phyloP scores from a whole-genome alignment of 2,113 vertebrate species.

The Romanogobio albipinnatus region DNA sequence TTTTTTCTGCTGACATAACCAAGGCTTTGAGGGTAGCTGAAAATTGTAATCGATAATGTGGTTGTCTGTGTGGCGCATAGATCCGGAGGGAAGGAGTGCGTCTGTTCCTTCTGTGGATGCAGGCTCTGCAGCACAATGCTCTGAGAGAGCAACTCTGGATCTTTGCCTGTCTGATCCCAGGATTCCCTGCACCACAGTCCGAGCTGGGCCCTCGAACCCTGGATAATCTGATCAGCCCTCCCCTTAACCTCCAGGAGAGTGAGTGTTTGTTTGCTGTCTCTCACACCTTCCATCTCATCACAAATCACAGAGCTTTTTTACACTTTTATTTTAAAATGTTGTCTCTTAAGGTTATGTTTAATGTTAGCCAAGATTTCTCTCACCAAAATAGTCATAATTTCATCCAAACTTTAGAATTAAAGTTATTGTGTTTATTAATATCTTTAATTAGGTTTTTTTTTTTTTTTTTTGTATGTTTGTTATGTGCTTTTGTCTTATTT shows the following conservation, averaged over 20 bases:
- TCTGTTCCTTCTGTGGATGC: slow-evolving; percentile 96
- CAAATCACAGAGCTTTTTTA: background rate
- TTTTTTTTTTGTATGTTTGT: background rate
- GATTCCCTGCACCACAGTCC: slow-evolving; percentile 90
- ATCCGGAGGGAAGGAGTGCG: slow-evolving; percentile 96
- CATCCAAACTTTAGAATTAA: background rate
- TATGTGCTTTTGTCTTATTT: background rate
- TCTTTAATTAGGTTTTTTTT: no score
- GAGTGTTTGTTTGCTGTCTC: slow-evolving; percentile 64
- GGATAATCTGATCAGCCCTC: slow-evolving; percentile 94
- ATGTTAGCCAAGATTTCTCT: background rate
- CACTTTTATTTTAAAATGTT: background rate
- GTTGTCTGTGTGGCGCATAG: slow-evolving; percentile 70
- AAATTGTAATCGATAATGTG: slow-evolving; percentile 5
- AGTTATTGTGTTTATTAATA: background rate
- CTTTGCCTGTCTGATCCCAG: slow-evolving; percentile 97
- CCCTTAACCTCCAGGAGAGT: slow-evolving; percentile 92
- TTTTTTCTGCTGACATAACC: background rate
- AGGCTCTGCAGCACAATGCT: slow-evolving; percentile 94
- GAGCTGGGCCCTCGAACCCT: slow-evolving; percentile 89
- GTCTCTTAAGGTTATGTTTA: background rate
- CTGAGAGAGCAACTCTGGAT: slow-evolving; percentile 94
- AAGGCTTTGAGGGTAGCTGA: background rate
- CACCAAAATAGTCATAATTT: background rate
- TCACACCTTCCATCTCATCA: background rate